Evolutionary conservation across 2,797 vertebrate genomes (phyloP), one percentile per base, ranked within the genome.

Genomic region (Tangara arthus): DNA sequence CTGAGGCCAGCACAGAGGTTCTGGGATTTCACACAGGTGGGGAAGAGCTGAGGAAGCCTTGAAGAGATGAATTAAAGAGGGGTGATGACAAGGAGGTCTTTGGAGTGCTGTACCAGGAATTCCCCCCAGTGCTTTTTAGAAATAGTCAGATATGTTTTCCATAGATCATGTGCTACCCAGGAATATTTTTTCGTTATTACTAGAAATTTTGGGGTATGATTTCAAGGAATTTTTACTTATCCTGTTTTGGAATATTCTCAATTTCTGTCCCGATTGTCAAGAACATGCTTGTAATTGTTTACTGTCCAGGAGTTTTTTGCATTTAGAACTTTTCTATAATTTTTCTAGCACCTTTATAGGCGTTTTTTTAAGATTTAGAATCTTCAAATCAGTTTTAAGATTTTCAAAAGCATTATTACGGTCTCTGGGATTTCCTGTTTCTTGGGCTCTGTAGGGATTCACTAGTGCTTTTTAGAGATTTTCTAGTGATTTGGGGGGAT

Each of bases 11-110:
- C 99, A 0, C 99, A 99, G 96, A 98, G 98, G 89, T 98, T 99
- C 81, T 99, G 99, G 99, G 99, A 99, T 97, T 99, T 99, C 83
- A 99, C 99, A 39, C 99, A 99, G 99, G 99, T 99, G 97, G 5
- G 32, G 35, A 21, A 68, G 32, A 21, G 50, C 26, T 69, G 41
- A 9, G 23, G 53, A 53, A 87, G 13, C n/a, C 42, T 75, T 14
- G 39, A 4, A 28, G 93, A 39, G 55, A 46, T 10, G 6, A 41
- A 30, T 0, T 11, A 16, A 44, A 32, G 34, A 57, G n/a, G 17
- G 53, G 13, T 28, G 28, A 8, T 64, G 52, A 6, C 5, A n/a
- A 32, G 26, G 24, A 35, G 14, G 11, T 23, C 32, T 50, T 68
- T 8, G 44, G 65, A 57, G 22, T 30, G 19, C n/a, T 59, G 0